These are phyloP conservation scores for Drosophila tripunctata DNA, from an alignment of 2,888 invertebrate genomes.

Conservation along the genomic window DNA sequence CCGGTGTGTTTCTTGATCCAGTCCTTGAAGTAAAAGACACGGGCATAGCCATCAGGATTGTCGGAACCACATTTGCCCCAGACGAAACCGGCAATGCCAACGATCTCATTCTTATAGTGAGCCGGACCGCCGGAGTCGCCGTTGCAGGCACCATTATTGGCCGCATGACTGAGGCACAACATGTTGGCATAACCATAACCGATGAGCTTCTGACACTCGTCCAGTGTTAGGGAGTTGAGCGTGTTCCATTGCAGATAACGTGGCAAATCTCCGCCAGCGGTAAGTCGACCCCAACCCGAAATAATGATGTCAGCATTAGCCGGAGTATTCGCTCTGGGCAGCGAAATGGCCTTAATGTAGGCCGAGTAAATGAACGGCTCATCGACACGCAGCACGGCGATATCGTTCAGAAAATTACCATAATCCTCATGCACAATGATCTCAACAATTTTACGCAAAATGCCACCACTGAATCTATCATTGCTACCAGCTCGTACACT, in stretches of 20 bases:
- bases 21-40: slow-evolving; percentile 60
- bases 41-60: slow-evolving; percentile 81
- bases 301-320: slow-evolving; percentile 59
- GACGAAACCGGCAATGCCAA: slow-evolving; percentile 78
- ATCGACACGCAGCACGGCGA: slow-evolving; percentile 68
- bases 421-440: slow-evolving; percentile 71
- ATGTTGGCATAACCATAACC: slow-evolving; percentile 50
- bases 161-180: slow-evolving; percentile 72
- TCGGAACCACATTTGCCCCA: slow-evolving; percentile 62
- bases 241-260: slow-evolving; percentile 72
- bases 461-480: slow-evolving; percentile 74
- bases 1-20: slow-evolving; percentile 72
- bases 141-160: slow-evolving; percentile 73
- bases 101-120: slow-evolving; percentile 65
- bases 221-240: slow-evolving; percentile 42
- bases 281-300: slow-evolving; percentile 78
- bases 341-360: slow-evolving; percentile 67
- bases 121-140: slow-evolving; percentile 82
- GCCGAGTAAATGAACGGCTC: slow-evolving; percentile 63
- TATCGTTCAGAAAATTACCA: slow-evolving; percentile 70
- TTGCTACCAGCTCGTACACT: slow-evolving; percentile 73
- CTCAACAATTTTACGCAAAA: slow-evolving; percentile 56
- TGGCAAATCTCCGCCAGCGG: slow-evolving; percentile 63
- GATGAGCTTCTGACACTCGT: slow-evolving; percentile 43
- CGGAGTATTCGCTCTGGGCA: slow-evolving; percentile 66